Percentiles rank a stretch among this genome's conserved stretches.
Conservation (phyloP, 2,888 invertebrate genomes). For the Patella ulyssiponensis region DNA sequence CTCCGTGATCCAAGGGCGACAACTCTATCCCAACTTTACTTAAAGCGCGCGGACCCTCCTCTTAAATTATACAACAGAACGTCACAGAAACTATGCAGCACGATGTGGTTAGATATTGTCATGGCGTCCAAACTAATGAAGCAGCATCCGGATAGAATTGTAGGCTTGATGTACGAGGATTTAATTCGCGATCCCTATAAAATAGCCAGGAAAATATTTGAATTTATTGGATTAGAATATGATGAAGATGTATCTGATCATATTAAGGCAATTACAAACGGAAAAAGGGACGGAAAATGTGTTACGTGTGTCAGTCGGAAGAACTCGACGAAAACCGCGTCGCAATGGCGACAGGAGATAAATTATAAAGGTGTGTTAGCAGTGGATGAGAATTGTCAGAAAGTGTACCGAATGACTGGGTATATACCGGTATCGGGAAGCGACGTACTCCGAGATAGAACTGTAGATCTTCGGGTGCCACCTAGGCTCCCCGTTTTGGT, state of each 20-base stretch:
- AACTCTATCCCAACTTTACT: constrained; percentile 28
- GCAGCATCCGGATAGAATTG: constrained; percentile 17
- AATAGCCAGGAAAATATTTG: constrained; percentile 13
- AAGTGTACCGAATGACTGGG: not conserved
- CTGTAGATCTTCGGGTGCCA: too few species aligned
- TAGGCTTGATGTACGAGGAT: constrained; percentile 21
- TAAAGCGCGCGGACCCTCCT: constrained; percentile 4
- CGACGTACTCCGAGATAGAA: too few species aligned
- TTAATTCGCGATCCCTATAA: constrained; percentile 12
- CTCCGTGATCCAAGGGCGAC: constrained; percentile 44
- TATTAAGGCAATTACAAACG: not conserved
- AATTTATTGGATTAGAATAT: constrained; percentile 4
- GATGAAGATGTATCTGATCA: not conserved
- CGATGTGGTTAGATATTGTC: constrained; percentile 17
- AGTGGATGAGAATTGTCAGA: not conserved
- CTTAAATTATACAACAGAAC: not conserved
- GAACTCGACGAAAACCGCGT: not conserved
- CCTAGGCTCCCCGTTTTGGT: too few species aligned
- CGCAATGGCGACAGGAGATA: not conserved
- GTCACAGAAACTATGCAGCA: constrained; percentile 15
- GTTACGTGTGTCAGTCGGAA: not conserved
- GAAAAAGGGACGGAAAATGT: not conserved
- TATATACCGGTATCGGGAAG: not conserved
- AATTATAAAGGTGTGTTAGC: not conserved
- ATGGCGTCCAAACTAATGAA: not conserved